phyloP scores from a whole-genome alignment of 2,888 invertebrate species.

The Ferrisia virgata region DNA sequence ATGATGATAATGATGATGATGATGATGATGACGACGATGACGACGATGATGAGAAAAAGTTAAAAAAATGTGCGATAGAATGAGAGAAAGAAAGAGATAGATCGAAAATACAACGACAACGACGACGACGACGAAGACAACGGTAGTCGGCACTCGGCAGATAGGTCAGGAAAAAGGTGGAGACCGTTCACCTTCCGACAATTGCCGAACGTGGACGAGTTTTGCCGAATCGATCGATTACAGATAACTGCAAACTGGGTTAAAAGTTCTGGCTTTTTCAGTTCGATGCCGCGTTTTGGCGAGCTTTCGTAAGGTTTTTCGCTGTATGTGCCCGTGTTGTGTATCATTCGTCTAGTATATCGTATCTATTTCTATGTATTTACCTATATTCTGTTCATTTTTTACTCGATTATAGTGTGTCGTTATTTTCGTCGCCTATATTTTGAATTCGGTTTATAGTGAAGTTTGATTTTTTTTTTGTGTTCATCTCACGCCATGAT shows the following conservation, averaged over 20 bases:
- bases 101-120: too few species aligned
- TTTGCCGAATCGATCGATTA: slow-evolving; percentile 29
- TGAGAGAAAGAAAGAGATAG: neutral
- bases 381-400: neutral
- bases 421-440: too few species aligned
- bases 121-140: too few species aligned
- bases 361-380: neutral
- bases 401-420: too few species aligned
- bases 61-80: too few species aligned
- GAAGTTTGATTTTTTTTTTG: too few species aligned
- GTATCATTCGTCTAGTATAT: neutral
- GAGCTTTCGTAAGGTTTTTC: slow-evolving; percentile 13
- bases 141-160: too few species aligned
- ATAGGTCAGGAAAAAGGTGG: slow-evolving; percentile 30
- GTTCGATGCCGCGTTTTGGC: slow-evolving; percentile 34
- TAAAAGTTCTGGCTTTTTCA: slow-evolving; percentile 41
- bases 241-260: slow-evolving; percentile 41
- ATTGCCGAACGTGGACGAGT: neutral
- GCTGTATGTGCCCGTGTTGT: neutral
- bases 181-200: slow-evolving; percentile 18
- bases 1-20: too few species aligned
- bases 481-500: too few species aligned
- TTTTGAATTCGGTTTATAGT: too few species aligned
- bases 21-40: too few species aligned
- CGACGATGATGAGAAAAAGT: too few species aligned